Evolutionary conservation across 1,140 invertebrate genomes (phyloP), one percentile per base, ranked within the genome.

Genomic region (Bombus ignitus): DNA sequence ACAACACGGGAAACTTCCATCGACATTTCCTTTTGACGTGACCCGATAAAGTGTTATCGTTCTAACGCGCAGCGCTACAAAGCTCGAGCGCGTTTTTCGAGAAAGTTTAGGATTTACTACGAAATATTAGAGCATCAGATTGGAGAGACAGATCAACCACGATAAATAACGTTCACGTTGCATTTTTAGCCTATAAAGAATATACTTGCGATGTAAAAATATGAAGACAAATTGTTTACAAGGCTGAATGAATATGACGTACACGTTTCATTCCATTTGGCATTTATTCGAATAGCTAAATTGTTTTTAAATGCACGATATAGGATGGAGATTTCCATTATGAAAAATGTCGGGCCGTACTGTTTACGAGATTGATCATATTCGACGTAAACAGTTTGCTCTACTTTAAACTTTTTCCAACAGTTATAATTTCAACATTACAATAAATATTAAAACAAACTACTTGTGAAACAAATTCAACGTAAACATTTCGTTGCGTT

Each of bases 1-100:
- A 59, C 35, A 37, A 59, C 47, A 5, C 32, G n/a, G 57, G 2
- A 35, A 39, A 77, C 35, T 77, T 65, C 15, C 28, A 32, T 59
- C 37, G 37, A 78, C n/a, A n/a, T 65, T 42, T 62, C n/a, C 37
- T 59, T 77, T 78, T 65, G 1, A 65, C 75, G 59, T 65, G 75
- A 42, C 13, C 8, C 28, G 57, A 42, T 66, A 59, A 78, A 78
- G 65, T 25, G 59, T 25, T 62, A 44, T 15, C 57, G 35, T n/a
- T 42, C 75, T 44, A 62, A 37, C 35, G 35, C 53, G 10, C 12
- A 12, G 15, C 37, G 15, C 22, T 22, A 22, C 32, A 10, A 68
- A 37, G 9, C 18, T 37, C 35, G 66, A 15, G 15, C 35, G 35
- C 2, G 9, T 35, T 37, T 12, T 71, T 71, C 12, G 37, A 3